A percentile compares a stretch with the other conserved stretches of the same genome.
Conservation (phyloP, 2,888 invertebrate genomes). For the Hermaeophaga mercurialis region DNA sequence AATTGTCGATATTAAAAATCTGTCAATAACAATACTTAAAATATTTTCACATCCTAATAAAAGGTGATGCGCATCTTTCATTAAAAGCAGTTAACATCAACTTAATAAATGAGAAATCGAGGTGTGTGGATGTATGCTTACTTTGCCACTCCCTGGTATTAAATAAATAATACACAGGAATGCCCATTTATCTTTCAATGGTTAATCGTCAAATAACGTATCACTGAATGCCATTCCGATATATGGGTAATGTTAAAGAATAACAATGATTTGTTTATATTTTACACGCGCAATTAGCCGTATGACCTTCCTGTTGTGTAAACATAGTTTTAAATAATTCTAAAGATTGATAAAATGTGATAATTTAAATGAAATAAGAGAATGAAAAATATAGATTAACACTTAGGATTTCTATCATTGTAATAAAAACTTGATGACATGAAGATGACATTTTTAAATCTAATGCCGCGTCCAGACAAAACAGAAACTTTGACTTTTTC, state of each 20-base stretch:
- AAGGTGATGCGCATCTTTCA: background rate
- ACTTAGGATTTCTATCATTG: no score
- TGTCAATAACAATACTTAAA: no score
- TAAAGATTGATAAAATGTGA: background rate
- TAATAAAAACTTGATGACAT: no score
- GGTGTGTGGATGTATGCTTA: background rate
- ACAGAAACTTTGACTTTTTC: no score
- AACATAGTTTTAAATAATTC: background rate
- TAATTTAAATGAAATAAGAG: background rate
- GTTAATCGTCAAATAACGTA: background rate
- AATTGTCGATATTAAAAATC: no score
- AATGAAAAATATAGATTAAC: no score
- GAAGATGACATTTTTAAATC: no score
- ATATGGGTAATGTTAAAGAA: background rate
- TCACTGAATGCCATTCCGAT: background rate
- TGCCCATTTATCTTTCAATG: background rate
- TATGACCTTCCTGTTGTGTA: background rate
- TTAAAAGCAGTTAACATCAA: background rate
- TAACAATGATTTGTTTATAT: background rate
- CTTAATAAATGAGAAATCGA: background rate
- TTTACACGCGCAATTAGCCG: background rate
- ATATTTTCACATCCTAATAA: no score
- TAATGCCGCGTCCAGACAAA: no score
- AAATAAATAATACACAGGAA: background rate
- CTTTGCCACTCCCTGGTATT: background rate